These are phyloP conservation scores for Phyllotis vaccarum DNA, from an alignment of 2,797 vertebrate species.

Conservation along the genomic window DNA sequence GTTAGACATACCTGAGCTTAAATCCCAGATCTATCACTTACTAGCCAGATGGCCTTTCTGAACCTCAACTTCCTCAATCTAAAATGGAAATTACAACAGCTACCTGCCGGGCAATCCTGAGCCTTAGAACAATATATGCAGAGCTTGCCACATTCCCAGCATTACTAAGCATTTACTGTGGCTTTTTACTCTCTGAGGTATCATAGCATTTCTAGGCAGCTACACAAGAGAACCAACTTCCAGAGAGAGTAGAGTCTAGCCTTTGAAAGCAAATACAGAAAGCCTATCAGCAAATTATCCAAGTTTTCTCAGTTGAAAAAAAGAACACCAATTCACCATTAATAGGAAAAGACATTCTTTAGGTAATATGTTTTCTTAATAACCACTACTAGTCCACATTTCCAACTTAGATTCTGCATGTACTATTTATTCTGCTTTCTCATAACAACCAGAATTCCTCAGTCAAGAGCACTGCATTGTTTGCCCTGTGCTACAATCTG, in stretches of 20 bases:
- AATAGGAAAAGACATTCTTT: conserved; percentile 25
- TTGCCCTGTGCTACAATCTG: conserved; percentile 40
- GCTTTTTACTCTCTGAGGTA: background rate
- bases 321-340: conserved; percentile 40
- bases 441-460: conserved; percentile 33
- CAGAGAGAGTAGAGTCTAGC: conserved; percentile 44
- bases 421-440: conserved; percentile 51
- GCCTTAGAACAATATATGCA: conserved; percentile 55
- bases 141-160: background rate
- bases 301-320: conserved; percentile 16
- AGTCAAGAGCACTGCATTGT: background rate
- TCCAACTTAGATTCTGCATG: conserved; percentile 45
- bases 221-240: conserved; percentile 6
- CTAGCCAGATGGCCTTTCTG: conserved; percentile 52
- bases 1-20: conserved; percentile 69
- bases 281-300: background rate
- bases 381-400: conserved; percentile 46
- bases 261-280: background rate
- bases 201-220: background rate
- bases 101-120: conserved; percentile 62
- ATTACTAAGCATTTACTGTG: conserved; percentile 33
- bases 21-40: conserved; percentile 63
- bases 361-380: conserved; percentile 27
- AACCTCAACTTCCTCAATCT: conserved; percentile 62
- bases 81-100: conserved; percentile 71